Evolutionary conservation across 2,113 vertebrate genomes (phyloP).

Genomic region (Anthoscopus minutus): DNA sequence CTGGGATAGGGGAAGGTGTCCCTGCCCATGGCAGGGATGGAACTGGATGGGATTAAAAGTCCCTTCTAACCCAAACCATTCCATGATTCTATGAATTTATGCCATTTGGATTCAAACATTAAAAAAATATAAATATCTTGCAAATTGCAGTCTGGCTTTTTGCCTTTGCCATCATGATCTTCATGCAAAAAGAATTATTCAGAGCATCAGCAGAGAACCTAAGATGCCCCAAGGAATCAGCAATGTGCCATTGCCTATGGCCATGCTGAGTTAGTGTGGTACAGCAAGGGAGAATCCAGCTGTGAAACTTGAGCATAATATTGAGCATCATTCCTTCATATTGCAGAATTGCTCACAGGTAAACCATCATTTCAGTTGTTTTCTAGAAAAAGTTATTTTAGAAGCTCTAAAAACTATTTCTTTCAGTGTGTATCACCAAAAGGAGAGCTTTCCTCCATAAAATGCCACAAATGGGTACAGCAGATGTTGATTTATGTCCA

Average conservation of each 20-base stretch:
- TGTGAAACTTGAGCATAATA: background rate
- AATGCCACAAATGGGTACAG: background rate
- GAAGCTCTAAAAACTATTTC: background rate
- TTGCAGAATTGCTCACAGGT: background rate
- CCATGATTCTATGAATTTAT: background rate
- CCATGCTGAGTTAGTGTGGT: background rate
- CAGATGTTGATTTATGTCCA: slow-evolving; percentile 21
- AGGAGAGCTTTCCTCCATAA: background rate
- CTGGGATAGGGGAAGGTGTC: background rate
- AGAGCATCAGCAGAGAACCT: background rate
- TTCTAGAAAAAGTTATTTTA: background rate
- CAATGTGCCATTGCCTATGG: background rate
- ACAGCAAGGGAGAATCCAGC: background rate
- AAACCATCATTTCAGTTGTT: background rate
- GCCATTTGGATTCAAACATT: background rate
- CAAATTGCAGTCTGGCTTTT: background rate
- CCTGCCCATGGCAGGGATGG: background rate
- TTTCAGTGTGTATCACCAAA: background rate
- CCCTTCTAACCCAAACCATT: background rate
- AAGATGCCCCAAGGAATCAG: background rate
- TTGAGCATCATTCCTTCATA: background rate
- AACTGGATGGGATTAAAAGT: background rate
- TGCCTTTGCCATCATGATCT: background rate
- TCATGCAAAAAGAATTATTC: background rate
- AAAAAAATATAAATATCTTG: background rate